phyloP scores from a whole-genome alignment of 2,888 invertebrate genomes.

The Dugesia japonica region DNA sequence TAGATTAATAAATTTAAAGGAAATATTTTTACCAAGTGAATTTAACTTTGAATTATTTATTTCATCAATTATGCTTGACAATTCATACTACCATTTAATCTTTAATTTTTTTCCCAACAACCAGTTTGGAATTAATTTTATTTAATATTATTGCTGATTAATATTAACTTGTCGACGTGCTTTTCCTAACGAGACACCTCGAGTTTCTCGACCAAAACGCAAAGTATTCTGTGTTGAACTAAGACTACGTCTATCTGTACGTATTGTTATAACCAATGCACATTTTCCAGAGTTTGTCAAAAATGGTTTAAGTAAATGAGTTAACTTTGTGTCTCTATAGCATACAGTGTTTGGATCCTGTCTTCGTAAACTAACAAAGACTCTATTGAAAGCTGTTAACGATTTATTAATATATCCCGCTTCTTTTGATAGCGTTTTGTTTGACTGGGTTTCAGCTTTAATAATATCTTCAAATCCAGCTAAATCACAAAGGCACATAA shows the following conservation, averaged over 20 bases:
- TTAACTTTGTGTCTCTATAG: conserved; percentile 29
- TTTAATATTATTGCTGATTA: not conserved
- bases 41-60: too few species aligned
- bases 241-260: conserved; percentile 22
- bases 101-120: too few species aligned
- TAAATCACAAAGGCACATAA: conserved; percentile 23
- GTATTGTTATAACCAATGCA: conserved; percentile 23
- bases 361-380: conserved; percentile 26
- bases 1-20: too few species aligned
- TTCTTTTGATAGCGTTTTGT: conserved; percentile 10
- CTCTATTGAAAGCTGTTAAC: conserved; percentile 29
- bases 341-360: conserved; percentile 26
- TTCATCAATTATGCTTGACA: too few species aligned
- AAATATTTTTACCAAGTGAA: too few species aligned
- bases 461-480: conserved; percentile 32
- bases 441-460: conserved; percentile 29
- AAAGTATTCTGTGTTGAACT: conserved; percentile 28
- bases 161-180: conserved; percentile 29
- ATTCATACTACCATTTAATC: too few species aligned
- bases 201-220: conserved; percentile 29
- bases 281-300: conserved; percentile 31
- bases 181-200: conserved; percentile 24
- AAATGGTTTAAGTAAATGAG: conserved; percentile 31
- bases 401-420: conserved; percentile 31
- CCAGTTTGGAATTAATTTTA: too few species aligned